Conservation (phyloP, 2,113 vertebrate species). For the Mesitornis unicolor region DNA sequence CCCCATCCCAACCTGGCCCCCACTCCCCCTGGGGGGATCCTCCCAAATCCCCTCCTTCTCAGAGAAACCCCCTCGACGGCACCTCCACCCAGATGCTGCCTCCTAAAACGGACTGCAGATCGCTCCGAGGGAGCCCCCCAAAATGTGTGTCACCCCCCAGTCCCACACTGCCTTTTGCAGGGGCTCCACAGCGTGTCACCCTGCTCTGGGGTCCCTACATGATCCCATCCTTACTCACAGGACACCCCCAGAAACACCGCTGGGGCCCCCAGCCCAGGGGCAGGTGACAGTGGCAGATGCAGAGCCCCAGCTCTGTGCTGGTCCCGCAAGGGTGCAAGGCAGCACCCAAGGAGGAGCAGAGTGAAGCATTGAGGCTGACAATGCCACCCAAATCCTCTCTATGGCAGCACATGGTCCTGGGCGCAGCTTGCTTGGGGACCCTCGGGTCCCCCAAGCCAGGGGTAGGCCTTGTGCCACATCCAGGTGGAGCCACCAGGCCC, state of each 20-base stretch:
- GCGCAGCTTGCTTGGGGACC: accelerated
- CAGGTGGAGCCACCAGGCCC: background rate
- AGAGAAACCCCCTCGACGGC: accelerated
- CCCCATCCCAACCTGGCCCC: too few relatives aligned
- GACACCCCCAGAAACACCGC: accelerated
- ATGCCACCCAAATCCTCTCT: accelerated
- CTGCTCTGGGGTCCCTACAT: background rate
- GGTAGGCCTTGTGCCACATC: background rate
- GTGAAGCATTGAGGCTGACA: accelerated
- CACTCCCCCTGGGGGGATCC: background rate
- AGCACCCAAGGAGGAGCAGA: background rate
- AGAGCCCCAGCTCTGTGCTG: accelerated
- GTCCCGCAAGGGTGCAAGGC: background rate
- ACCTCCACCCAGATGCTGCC: background rate
- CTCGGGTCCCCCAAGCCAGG: accelerated
- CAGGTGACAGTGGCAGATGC: accelerated
- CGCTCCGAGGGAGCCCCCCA: accelerated
- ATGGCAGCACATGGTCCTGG: accelerated
- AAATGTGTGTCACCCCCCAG: background rate
- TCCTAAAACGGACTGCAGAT: background rate
- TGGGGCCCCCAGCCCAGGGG: background rate
- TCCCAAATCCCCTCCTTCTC: background rate
- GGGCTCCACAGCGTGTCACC: accelerated
- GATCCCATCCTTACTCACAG: accelerated
- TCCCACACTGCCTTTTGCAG: too few relatives aligned